These are phyloP conservation scores for Morelia viridis DNA, from an alignment of 2,797 vertebrate genomes.

Conservation along the genomic window DNA sequence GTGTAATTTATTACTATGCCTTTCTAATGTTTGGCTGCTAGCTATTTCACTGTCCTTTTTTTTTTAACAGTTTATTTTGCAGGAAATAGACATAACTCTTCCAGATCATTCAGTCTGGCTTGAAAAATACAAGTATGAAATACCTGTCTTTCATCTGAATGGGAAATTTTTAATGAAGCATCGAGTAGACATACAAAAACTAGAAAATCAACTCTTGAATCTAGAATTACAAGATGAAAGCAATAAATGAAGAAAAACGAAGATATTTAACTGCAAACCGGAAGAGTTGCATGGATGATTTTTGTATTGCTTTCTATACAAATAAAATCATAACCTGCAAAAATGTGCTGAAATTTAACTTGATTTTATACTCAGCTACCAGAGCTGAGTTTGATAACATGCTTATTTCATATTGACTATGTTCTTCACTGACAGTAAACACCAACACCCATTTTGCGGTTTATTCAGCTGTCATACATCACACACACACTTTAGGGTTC, in stretches of 20 bases:
- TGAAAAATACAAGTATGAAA: conserved; percentile 82
- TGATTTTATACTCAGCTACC: conserved; percentile 20
- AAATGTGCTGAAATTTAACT: not conserved
- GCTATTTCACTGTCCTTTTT: conserved; percentile 19
- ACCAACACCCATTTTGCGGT: not conserved
- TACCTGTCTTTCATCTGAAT: conserved; percentile 87
- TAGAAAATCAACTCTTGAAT: conserved; percentile 75
- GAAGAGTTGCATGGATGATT: not conserved
- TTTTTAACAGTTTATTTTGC: conserved; percentile 79
- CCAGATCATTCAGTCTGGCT: conserved; percentile 80
- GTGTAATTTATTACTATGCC: not conserved
- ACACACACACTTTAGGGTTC: not conserved
- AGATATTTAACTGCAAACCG: not conserved
- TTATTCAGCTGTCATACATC: conserved; percentile 47
- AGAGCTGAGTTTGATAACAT: conserved; percentile 44
- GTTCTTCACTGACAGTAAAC: conserved; percentile 39
- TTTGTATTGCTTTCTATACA: conserved; percentile 15
- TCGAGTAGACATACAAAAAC: conserved; percentile 73
- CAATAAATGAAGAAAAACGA: conserved; percentile 43
- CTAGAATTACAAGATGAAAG: conserved; percentile 62
- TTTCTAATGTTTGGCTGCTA: not conserved
- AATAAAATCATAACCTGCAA: not conserved
- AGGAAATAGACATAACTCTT: conserved; percentile 84
- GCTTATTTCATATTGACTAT: conserved; percentile 21
- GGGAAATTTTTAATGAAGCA: conserved; percentile 88